Percentiles rank a stretch among this genome's conserved stretches.
phyloP scores from a whole-genome alignment of 1,140 invertebrate genomes.

The Oppia nitens region DNA sequence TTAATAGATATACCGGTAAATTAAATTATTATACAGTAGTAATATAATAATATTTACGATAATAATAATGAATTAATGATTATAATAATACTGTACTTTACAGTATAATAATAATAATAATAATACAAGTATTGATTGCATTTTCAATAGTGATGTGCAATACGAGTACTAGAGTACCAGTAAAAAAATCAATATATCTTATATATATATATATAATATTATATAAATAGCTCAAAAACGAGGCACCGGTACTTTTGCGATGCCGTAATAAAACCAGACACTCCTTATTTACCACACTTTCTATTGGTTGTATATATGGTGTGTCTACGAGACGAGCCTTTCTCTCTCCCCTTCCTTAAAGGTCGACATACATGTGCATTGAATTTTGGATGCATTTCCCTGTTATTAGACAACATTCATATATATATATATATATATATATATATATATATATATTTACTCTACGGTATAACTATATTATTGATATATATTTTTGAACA shows the following conservation, averaged over 20 bases:
- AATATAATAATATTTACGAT: no score
- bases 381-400: background rate
- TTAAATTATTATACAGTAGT: no score
- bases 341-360: background rate
- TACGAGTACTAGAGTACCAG: no score
- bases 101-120: no score
- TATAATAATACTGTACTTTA: no score
- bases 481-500: background rate
- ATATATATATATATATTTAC: no score
- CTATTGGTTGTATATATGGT: background rate
- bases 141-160: no score
- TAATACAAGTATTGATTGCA: no score
- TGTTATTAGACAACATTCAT: background rate
- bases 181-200: no score
- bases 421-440: no score
- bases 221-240: background rate
- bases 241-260: background rate
- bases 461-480: background rate
- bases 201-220: background rate
- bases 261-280: background rate
- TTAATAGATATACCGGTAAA: no score
- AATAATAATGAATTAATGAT: no score
- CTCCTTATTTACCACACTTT: background rate
- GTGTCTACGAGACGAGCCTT: background rate
- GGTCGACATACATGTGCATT: background rate